phyloP scores from a whole-genome alignment of 2,888 invertebrate species.

The Limnephilus lunatus region DNA sequence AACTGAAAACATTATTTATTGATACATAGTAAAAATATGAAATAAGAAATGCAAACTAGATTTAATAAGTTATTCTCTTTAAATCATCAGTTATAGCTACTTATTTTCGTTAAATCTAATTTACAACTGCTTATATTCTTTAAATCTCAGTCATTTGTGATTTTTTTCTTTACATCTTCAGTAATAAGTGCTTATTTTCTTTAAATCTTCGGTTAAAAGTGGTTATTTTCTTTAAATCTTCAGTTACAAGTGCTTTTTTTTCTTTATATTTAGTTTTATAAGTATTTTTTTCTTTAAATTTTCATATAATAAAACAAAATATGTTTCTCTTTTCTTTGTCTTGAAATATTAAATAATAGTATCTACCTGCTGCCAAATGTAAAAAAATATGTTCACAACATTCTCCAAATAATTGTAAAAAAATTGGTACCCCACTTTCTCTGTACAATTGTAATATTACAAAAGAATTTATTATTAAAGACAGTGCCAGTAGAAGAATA shows the following conservation, averaged over 20 bases:
- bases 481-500: neutral
- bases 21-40: neutral
- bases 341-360: neutral
- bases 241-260: too few relatives aligned
- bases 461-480: neutral
- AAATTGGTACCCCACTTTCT: neutral
- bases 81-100: too few relatives aligned
- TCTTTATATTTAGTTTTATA: too few relatives aligned
- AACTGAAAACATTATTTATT: neutral
- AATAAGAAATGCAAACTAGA: neutral
- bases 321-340: neutral
- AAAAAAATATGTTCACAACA: neutral
- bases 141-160: too few relatives aligned
- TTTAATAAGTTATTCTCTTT: too few relatives aligned
- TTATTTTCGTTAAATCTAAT: too few relatives aligned
- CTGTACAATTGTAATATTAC: neutral
- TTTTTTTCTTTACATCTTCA: too few relatives aligned
- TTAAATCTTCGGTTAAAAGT: too few relatives aligned
- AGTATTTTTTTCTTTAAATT: neutral
- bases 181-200: too few relatives aligned
- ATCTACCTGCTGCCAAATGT: neutral
- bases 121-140: too few relatives aligned
- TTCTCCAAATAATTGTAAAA: neutral
- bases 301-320: neutral
- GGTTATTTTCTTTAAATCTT: too few relatives aligned